Evolutionary conservation across 2,113 vertebrate species (phyloP), one percentile per base, ranked within the genome.

Genomic region (Steatornis caripensis): DNA sequence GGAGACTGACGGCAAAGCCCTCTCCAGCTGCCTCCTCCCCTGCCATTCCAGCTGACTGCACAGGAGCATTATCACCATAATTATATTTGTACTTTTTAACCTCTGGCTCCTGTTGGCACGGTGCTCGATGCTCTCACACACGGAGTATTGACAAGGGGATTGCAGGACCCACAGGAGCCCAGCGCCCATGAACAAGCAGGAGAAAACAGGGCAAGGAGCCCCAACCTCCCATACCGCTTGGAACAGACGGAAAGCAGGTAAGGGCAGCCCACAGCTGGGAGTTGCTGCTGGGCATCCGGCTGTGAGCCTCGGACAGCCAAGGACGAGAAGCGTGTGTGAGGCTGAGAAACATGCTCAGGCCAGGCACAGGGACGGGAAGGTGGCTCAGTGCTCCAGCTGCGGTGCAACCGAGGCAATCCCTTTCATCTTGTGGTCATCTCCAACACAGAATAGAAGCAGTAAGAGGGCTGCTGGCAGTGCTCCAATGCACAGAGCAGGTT

Each of bases 1-100:
- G 27, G 87, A 79, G 18, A 43, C 45, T 78, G 87, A 48, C 1
- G 9, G 45, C 48, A 68, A 74, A 89, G 21, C 26, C 72, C 48
- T 93, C 49, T 91, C 24, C 46, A 84, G 54, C 30, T 34, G 5
- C 41, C 39, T 91, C 29, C 18, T 84, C 37, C 41, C 34, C 57
- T 53, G 46, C 43, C 64, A 48, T 88, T 90, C 64, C 78, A 86
- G 22, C 37, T 61, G 86, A 30, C 62, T 89, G 81, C 75, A 41
- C 77, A 58, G 55, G 36, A 84, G 27, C 45, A 32, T 86, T 93
- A 80, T 75, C 45, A 66, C 72, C 17, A 12, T 70, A 80, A 83
- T 88, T 87, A 11, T 62, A 72, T 93, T 92, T 86, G 77, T 97
- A 89, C 53, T 86, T 95, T 95, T 92, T 92, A 96, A 93, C 60